phyloP scores from a whole-genome alignment of 2,888 invertebrate genomes.

The Epirrita christyi region DNA sequence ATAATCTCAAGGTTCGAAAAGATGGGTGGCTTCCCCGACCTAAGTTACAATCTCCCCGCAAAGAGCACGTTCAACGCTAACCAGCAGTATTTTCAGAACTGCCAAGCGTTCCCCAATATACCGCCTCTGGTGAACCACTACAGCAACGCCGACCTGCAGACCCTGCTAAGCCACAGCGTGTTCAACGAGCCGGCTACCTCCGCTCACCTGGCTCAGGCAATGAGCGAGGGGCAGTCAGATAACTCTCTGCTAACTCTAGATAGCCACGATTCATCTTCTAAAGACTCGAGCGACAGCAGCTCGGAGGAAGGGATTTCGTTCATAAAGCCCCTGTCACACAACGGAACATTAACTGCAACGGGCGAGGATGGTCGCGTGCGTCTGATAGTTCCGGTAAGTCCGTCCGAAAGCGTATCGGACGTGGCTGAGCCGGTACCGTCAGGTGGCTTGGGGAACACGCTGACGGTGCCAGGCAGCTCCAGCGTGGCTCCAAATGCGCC shows the following conservation, averaged over 20 bases:
- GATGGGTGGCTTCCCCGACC: constrained; percentile 59
- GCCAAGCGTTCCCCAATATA: constrained; percentile 73
- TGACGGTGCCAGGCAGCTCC: constrained; percentile 79
- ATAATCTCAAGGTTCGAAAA: constrained; percentile 72
- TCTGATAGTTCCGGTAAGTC: constrained; percentile 86
- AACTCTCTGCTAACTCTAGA: constrained; percentile 58
- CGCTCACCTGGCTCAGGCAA: constrained; percentile 59
- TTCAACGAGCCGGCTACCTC: constrained; percentile 56
- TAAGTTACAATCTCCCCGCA: constrained; percentile 37
- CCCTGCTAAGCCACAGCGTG: constrained; percentile 55
- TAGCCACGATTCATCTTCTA: constrained; percentile 76
- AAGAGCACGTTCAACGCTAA: constrained; percentile 55
- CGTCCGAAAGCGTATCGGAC: constrained; percentile 67
- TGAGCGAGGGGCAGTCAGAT: constrained; percentile 70
- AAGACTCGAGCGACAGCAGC: constrained; percentile 73
- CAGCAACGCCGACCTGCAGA: constrained; percentile 66
- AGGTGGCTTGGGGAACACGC: constrained; percentile 71
- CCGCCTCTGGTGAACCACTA: constrained; percentile 67
- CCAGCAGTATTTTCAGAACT: constrained; percentile 72
- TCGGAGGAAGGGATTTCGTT: constrained; percentile 82
- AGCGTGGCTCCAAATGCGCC: constrained; percentile 85
- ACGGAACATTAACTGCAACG: constrained; percentile 85
- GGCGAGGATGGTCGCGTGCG: constrained; percentile 86
- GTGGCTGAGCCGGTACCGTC: constrained; percentile 53
- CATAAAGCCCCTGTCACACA: constrained; percentile 88